Evolutionary conservation across 2,113 vertebrate genomes (phyloP).

Genomic region (Riparia riparia): DNA sequence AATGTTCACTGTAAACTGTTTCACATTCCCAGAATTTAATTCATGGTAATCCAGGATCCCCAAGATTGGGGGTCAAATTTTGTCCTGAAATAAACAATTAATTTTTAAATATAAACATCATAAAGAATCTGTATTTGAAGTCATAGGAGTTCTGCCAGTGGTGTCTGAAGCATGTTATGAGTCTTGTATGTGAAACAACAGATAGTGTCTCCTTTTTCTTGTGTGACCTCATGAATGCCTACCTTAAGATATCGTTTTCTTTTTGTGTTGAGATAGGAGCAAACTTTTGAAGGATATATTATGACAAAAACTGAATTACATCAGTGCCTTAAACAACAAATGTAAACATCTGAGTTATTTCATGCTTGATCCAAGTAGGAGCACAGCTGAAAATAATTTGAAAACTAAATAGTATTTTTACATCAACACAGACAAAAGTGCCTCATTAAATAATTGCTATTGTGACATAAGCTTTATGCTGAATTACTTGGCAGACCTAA

Average conservation of each 20-base stretch:
- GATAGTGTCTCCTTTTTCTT: not conserved
- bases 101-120: not conserved
- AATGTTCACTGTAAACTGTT: not conserved
- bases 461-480: conserved; percentile 73
- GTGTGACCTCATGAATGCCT: not conserved
- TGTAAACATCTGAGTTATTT: conserved; percentile 50
- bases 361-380: conserved; percentile 47
- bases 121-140: not conserved
- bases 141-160: not conserved
- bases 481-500: conserved; percentile 70
- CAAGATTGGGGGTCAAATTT: not conserved
- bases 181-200: not conserved
- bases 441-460: conserved; percentile 77
- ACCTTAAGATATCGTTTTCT: conserved; percentile 13
- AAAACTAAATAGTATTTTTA: conserved; percentile 72
- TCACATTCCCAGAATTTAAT: not conserved
- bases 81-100: not conserved
- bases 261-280: not conserved
- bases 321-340: conserved; percentile 15
- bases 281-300: not conserved
- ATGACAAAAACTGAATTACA: conserved; percentile 59
- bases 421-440: conserved; percentile 69
- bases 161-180: not conserved
- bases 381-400: conserved; percentile 71
- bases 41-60: not conserved